phyloP scores from a whole-genome alignment of 2,797 vertebrate species.

The Scomberomorus guttatus region DNA sequence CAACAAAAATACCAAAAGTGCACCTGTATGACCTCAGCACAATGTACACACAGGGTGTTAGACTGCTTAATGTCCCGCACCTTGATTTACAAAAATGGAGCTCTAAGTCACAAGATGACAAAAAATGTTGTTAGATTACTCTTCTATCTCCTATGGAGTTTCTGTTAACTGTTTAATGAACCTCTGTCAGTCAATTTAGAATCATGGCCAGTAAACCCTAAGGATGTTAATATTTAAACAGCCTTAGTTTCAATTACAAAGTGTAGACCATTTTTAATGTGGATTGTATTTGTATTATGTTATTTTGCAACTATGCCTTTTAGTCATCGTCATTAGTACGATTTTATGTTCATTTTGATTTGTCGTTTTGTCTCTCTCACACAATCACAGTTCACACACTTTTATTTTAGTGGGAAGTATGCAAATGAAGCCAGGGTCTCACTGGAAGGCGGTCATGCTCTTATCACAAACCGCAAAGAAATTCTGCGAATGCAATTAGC shows the following conservation, averaged over 20 bases:
- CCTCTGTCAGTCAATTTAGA: slow-evolving; percentile 11
- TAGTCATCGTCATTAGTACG: slow-evolving; percentile 43
- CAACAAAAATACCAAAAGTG: neutral
- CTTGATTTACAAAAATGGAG: neutral
- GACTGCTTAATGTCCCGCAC: neutral
- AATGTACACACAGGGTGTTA: neutral
- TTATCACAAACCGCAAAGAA: slow-evolving; percentile 40
- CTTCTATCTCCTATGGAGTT: neutral
- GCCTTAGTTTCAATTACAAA: slow-evolving; percentile 22
- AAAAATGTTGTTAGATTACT: neutral
- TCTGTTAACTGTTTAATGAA: slow-evolving; percentile 20
- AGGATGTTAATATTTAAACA: slow-evolving; percentile 6
- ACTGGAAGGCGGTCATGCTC: slow-evolving; percentile 5
- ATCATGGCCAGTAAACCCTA: slow-evolving; percentile 6
- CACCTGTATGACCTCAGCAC: neutral
- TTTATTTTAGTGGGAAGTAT: slow-evolving; percentile 26
- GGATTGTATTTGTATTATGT: slow-evolving; percentile 9
- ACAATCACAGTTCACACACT: slow-evolving; percentile 35
- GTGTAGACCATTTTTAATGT: neutral
- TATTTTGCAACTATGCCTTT: slow-evolving; percentile 30
- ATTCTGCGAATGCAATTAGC: slow-evolving; percentile 55
- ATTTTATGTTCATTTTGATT: slow-evolving; percentile 39
- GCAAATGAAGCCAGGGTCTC: slow-evolving; percentile 28
- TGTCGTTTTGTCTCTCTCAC: neutral
- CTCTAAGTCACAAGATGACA: neutral